These are phyloP conservation scores for Paradoxurus hermaphroditus DNA, from an alignment of 2,113 vertebrate species.

Conservation along the genomic window DNA sequence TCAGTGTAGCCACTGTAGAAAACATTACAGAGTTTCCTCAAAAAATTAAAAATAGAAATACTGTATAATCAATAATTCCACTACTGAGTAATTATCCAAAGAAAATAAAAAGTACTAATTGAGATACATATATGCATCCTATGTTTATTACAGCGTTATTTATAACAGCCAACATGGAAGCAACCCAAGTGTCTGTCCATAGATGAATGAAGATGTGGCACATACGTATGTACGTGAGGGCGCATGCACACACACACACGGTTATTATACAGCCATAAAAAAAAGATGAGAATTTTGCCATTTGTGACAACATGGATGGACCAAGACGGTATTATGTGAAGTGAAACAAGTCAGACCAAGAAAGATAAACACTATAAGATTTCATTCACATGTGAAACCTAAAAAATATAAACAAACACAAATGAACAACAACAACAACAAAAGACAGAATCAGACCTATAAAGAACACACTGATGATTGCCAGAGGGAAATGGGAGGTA, in stretches of 20 bases:
- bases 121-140: neutral
- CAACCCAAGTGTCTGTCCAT: neutral
- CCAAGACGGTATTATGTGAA: neutral
- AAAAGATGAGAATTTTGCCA: neutral
- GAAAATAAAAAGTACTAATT: neutral
- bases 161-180: neutral
- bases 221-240: accelerated
- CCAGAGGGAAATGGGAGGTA: neutral
- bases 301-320: neutral
- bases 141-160: neutral
- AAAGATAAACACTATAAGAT: neutral
- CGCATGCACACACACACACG: neutral
- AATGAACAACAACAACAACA: neutral
- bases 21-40: neutral
- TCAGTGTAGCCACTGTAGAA: neutral
- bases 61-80: neutral
- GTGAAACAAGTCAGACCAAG: neutral
- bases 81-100: neutral
- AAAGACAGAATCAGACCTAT: neutral
- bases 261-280: neutral
- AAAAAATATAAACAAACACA: neutral
- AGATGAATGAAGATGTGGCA: neutral
- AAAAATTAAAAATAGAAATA: neutral
- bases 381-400: neutral
- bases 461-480: neutral